These are phyloP conservation scores for Caenorhabditis drosophilae DNA, from an alignment of 2,888 invertebrate genomes.

Conservation along the genomic window DNA sequence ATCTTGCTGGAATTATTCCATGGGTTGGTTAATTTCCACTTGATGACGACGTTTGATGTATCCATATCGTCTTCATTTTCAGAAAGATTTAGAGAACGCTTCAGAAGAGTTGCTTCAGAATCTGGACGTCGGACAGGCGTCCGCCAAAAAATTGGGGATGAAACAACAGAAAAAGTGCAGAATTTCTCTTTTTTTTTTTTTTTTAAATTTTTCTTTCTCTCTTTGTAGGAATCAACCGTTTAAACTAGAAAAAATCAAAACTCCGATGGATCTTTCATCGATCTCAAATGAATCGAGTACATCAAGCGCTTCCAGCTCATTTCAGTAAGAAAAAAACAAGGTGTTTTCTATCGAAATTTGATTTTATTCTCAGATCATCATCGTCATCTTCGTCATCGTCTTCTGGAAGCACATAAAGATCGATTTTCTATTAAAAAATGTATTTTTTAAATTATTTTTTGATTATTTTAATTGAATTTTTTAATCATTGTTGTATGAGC, in stretches of 20 bases:
- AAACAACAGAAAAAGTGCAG: too few species aligned
- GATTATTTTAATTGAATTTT: not conserved
- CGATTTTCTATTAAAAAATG: too few species aligned
- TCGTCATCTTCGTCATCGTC: constrained; percentile 13
- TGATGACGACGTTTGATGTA: too few species aligned
- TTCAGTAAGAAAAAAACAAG: too few species aligned
- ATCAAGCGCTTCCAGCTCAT: not conserved
- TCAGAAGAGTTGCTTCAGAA: constrained; percentile 10
- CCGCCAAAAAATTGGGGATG: too few species aligned
- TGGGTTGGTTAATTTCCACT: constrained; percentile 23
- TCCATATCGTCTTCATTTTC: not conserved
- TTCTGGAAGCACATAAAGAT: constrained; percentile 12
- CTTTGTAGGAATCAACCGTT: constrained; percentile 12
- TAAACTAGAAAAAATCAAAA: constrained; percentile 15
- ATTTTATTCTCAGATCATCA: too few species aligned
- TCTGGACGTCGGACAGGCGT: constrained; percentile 7
- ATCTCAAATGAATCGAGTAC: too few species aligned
- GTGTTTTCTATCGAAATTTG: too few species aligned
- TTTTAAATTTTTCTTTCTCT: too few species aligned
- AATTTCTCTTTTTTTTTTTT: too few species aligned
- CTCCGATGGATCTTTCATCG: constrained; percentile 7
- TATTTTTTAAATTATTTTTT: too few species aligned
- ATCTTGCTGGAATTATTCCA: constrained; percentile 20
- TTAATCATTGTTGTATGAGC: too few species aligned
- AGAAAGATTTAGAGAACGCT: constrained; percentile 33